A percentile compares a stretch with the other conserved stretches of the same genome.
phyloP scores from a whole-genome alignment of 64 coral and sea anemone species.

The Pocillopora damicornis region DNA sequence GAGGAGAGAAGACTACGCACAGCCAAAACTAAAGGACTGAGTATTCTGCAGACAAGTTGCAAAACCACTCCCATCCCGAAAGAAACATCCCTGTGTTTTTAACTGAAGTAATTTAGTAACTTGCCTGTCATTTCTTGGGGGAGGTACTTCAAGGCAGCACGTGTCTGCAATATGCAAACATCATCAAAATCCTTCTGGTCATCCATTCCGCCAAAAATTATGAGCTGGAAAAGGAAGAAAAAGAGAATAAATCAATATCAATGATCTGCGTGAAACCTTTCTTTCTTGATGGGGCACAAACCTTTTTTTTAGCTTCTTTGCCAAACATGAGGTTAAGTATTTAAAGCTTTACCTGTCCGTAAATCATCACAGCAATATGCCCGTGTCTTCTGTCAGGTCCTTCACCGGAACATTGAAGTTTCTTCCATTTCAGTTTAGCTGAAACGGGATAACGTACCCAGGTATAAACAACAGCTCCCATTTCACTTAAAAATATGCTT shows the following conservation, averaged over 20 bases:
- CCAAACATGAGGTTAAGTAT: background rate
- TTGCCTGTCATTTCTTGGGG: slow-evolving; percentile 50
- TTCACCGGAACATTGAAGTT: slow-evolving; percentile 49
- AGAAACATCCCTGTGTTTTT: too few species aligned
- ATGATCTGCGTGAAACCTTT: background rate
- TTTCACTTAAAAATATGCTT: too few species aligned
- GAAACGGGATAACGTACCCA: background rate
- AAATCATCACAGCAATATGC: slow-evolving; percentile 68
- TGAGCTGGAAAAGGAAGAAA: slow-evolving; percentile 33
- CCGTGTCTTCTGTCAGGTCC: slow-evolving; percentile 78
- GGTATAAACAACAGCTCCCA: background rate
- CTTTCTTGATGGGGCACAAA: background rate
- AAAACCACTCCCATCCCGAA: too few species aligned
- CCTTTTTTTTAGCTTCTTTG: too few species aligned
- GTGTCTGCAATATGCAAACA: slow-evolving; percentile 52
- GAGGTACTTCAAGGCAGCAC: slow-evolving; percentile 48
- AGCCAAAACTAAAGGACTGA: too few species aligned
- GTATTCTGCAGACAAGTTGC: too few species aligned
- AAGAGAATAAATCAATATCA: background rate
- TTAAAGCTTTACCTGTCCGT: slow-evolving; percentile 65
- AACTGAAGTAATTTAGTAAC: background rate
- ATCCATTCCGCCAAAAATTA: slow-evolving; percentile 73
- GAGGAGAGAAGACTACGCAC: too few species aligned
- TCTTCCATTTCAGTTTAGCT: slow-evolving; percentile 96
- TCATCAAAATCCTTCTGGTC: slow-evolving; percentile 68